Percentiles rank a stretch among this genome's conserved stretches.
Evolutionary conservation across 2,113 vertebrate species (phyloP).

Genomic region (Trichechus manatus): DNA sequence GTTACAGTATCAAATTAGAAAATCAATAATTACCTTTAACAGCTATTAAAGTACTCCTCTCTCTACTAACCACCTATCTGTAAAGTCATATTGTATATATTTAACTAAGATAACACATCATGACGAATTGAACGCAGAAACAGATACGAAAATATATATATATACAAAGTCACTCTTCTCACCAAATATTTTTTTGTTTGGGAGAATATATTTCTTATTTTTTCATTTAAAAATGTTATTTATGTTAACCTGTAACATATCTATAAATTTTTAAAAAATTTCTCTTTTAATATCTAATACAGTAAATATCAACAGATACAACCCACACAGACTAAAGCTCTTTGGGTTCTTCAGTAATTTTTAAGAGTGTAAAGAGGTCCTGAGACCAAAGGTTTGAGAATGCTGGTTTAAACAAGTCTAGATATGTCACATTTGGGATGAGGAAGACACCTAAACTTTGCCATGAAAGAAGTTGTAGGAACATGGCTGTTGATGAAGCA

Average conservation of each 20-base stretch:
- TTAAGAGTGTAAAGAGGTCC: not conserved
- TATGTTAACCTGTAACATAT: not conserved
- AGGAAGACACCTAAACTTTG: not conserved
- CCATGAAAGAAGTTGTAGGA: not conserved
- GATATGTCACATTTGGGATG: not conserved
- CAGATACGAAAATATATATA: too few species aligned
- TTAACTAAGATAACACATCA: not conserved
- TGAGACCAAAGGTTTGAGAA: not conserved
- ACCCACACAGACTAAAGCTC: not conserved
- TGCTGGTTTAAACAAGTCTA: not conserved
- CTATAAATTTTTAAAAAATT: not conserved
- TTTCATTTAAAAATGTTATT: conserved; percentile 12
- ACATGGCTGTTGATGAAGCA: not conserved
- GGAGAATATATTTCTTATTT: not conserved
- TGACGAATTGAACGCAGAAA: too few species aligned
- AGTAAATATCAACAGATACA: not conserved
- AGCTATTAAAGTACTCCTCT: too few species aligned
- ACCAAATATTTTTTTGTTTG: too few species aligned
- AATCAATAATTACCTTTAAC: not conserved
- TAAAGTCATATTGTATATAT: not conserved
- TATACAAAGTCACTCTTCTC: too few species aligned
- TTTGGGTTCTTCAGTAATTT: not conserved
- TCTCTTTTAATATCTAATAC: not conserved
- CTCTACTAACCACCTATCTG: not conserved
- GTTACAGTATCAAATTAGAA: not conserved